phyloP scores from a whole-genome alignment of 2,113 vertebrate genomes.

The Hemibagrus wyckioides region DNA sequence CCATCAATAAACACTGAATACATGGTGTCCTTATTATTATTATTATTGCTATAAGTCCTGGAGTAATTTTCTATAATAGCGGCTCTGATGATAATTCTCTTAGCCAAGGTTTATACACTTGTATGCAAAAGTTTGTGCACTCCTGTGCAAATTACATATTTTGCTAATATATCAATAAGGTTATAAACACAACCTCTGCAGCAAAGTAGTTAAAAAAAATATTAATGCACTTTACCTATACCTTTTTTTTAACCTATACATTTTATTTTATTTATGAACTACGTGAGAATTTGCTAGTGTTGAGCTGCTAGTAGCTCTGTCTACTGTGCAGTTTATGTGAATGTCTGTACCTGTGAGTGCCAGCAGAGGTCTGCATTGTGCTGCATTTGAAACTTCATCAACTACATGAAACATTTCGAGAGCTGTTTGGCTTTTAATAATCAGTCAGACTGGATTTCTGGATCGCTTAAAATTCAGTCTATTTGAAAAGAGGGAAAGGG shows the following conservation, averaged over 20 bases:
- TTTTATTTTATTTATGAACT: not conserved
- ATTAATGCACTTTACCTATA: too few species aligned
- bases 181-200: too few species aligned
- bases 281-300: not conserved
- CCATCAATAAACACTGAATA: not conserved
- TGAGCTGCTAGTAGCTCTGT: not conserved
- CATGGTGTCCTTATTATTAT: not conserved
- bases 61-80: not conserved
- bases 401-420: not conserved
- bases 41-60: not conserved
- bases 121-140: not conserved
- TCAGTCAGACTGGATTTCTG: not conserved
- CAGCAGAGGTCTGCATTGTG: conserved; percentile 14
- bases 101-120: not conserved
- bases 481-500: not conserved
- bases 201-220: too few species aligned
- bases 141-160: not conserved
- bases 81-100: too few species aligned
- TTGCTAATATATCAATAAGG: not conserved
- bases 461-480: not conserved
- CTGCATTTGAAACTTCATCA: not conserved
- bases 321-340: not conserved
- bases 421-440: not conserved
- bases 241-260: not conserved
- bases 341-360: not conserved